Conservation (phyloP, 2,888 invertebrate species). For the Noctua fimbriata region DNA sequence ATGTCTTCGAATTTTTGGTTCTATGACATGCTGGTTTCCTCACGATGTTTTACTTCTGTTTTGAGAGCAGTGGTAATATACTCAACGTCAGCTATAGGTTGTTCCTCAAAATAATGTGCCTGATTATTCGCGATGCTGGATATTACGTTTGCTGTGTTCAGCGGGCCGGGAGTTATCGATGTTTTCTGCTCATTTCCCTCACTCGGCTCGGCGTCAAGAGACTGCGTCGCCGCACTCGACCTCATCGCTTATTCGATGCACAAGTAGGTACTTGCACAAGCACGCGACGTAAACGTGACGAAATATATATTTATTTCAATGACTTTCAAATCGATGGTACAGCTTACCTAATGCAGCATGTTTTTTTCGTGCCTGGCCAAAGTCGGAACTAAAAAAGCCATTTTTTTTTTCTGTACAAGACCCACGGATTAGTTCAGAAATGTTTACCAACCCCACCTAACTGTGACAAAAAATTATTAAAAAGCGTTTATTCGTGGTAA, state of each 20-base stretch:
- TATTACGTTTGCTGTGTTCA: slow-evolving; percentile 44
- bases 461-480: no score
- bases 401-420: not conserved
- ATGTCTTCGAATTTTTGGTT: not conserved
- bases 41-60: not conserved
- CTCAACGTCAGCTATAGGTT: not conserved
- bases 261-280: not conserved
- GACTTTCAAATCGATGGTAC: not conserved
- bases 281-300: not conserved
- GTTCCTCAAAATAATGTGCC: slow-evolving; percentile 12
- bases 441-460: not conserved
- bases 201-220: slow-evolving; percentile 54
- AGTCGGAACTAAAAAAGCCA: not conserved
- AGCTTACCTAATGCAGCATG: not conserved
- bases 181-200: slow-evolving; percentile 66
- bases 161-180: slow-evolving; percentile 57
- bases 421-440: not conserved
- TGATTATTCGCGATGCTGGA: slow-evolving; percentile 4
- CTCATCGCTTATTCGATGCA: slow-evolving; percentile 46
- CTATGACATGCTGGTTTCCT: not conserved
- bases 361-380: not conserved
- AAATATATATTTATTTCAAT: not conserved
- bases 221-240: slow-evolving; percentile 59
- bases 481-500: no score
- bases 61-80: not conserved